Evolutionary conservation across 2,797 vertebrate genomes (phyloP).

Genomic region (Picus viridis): DNA sequence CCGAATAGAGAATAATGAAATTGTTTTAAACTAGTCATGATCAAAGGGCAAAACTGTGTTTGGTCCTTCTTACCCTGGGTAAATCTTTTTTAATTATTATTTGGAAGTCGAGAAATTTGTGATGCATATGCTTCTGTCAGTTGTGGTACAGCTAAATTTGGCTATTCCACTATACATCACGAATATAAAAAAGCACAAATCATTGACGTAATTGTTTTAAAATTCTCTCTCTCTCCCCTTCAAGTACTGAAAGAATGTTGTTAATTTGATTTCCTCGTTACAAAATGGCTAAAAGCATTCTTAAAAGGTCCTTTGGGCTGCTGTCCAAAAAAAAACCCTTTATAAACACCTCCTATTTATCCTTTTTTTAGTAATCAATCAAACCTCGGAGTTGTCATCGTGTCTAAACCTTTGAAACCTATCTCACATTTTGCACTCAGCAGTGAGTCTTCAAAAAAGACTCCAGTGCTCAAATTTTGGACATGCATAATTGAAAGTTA

Average conservation of each 20-base stretch:
- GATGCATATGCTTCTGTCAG: not conserved
- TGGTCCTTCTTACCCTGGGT: not conserved
- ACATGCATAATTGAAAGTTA: slow-evolving; percentile 37
- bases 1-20: slow-evolving; percentile 1
- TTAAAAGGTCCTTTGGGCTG: slow-evolving; percentile 30
- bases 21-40: not conserved
- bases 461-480: slow-evolving; percentile 45
- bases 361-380: slow-evolving; percentile 45
- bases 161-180: not conserved
- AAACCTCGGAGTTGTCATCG: slow-evolving; percentile 30
- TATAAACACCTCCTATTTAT: slow-evolving; percentile 54
- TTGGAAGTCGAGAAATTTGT: not conserved
- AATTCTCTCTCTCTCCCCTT: not conserved
- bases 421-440: slow-evolving; percentile 46
- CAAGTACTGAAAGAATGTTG: not conserved
- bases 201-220: slow-evolving; percentile 6
- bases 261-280: not conserved
- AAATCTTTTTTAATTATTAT: not conserved
- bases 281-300: slow-evolving; percentile 39
- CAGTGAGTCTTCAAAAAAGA: slow-evolving; percentile 38
- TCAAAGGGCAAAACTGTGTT: slow-evolving; percentile 15
- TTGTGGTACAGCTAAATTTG: not conserved
- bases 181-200: not conserved
- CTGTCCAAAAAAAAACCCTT: slow-evolving; percentile 27
- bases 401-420: slow-evolving; percentile 60